Conservation (phyloP, 2,888 invertebrate species). For the Lymantria dispar region DNA sequence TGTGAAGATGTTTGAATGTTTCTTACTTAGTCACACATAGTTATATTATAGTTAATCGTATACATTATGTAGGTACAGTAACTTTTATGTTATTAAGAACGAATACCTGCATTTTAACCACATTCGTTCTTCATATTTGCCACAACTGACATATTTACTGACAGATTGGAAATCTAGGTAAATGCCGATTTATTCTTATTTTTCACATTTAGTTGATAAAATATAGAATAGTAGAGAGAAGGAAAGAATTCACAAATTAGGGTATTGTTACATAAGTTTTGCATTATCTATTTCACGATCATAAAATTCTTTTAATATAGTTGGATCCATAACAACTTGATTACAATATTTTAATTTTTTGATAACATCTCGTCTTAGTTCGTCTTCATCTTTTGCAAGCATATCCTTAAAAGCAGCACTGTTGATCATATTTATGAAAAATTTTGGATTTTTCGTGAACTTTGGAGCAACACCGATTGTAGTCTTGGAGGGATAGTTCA, state of each 20-base stretch:
- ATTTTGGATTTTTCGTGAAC: conserved; percentile 63
- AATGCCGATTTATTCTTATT: no score
- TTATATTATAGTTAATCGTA: no score
- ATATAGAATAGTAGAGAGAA: neutral
- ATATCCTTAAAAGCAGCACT: conserved; percentile 53
- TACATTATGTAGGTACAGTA: no score
- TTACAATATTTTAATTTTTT: conserved; percentile 62
- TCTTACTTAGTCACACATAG: no score
- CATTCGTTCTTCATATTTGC: no score
- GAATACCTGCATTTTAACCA: no score
- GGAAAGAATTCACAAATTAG: neutral
- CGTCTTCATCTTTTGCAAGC: conserved; percentile 49
- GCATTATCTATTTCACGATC: conserved; percentile 56
- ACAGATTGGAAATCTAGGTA: no score
- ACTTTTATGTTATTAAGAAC: no score
- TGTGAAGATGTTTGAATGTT: no score
- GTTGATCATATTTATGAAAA: conserved; percentile 63
- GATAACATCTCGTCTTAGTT: conserved; percentile 38
- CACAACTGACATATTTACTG: no score
- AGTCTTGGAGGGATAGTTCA: conserved; percentile 59
- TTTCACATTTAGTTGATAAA: no score
- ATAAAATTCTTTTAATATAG: conserved; percentile 50
- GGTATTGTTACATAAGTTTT: conserved; percentile 29
- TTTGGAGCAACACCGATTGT: conserved; percentile 61
- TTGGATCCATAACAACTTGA: conserved; percentile 45